These are phyloP conservation scores for Nothobranchius furzeri DNA, from an alignment of 2,113 vertebrate species.

Conservation along the genomic window DNA sequence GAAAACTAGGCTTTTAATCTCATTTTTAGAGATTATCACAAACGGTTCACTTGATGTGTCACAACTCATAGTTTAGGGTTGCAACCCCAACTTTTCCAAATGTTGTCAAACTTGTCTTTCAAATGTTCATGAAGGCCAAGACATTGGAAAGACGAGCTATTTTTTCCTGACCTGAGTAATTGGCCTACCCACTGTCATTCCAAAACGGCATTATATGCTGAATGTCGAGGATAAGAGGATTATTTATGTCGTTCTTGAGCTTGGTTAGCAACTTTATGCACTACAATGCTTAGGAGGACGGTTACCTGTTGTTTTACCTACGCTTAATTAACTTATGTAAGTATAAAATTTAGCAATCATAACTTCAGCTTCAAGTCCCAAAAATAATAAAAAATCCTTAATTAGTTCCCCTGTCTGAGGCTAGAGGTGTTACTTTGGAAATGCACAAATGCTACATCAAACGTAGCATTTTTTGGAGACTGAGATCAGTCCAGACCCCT, in stretches of 20 bases:
- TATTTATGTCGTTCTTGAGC: not conserved
- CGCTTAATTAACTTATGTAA: not conserved
- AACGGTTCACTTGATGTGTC: too few relatives aligned
- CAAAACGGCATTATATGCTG: not conserved
- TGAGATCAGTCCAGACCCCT: not conserved
- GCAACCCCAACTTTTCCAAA: too few relatives aligned
- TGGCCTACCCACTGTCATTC: too few relatives aligned
- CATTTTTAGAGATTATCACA: too few relatives aligned
- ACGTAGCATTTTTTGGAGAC: conserved; percentile 1
- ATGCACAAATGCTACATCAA: conserved; percentile 12
- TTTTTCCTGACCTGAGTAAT: too few relatives aligned
- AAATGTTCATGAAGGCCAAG: too few relatives aligned
- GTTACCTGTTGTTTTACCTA: too few relatives aligned
- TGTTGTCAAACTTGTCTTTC: too few relatives aligned
- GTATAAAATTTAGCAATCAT: not conserved
- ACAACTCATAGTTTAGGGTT: too few relatives aligned
- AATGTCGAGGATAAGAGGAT: not conserved
- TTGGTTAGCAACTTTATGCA: not conserved
- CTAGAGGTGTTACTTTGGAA: not conserved
- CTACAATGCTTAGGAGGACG: not conserved
- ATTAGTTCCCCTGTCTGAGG: conserved; percentile 18
- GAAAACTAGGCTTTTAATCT: too few relatives aligned
- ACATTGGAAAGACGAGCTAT: too few relatives aligned
- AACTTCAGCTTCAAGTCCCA: not conserved
- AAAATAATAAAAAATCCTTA: conserved; percentile 7